Base-by-base conservation (phyloP, 2,888 invertebrate species). In the Hermaeophaga mercurialis region DNA sequence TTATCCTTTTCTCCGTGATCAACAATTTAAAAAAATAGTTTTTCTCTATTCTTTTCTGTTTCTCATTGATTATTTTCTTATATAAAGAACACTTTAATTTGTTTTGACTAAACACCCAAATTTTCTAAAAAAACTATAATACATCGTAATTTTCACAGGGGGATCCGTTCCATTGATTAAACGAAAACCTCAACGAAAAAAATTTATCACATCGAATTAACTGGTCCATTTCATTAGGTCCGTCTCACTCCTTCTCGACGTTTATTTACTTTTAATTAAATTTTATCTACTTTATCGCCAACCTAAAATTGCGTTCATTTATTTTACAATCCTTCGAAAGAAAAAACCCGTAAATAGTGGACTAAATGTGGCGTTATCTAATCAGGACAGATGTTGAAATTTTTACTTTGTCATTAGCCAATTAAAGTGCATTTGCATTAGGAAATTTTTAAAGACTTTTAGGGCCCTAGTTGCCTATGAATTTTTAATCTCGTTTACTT, bases 251-350 rank as follows among this genome's bases (percentile, higher is more conserved):
- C 11, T 15, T 12, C 8, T 15, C 43, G 43, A 43, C 43, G 43
- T 43, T 43, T 43, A 43, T 71, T 71, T 71, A 69, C 67, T 70
- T 70, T 71, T 71, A 71, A 72, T 72, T 71, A 69, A 71, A 72
- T 69, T 68, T 70, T 43, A 43, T 43, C 43, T 43, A 11, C 43
- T 43, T 43, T 43, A 43, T 43, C 43, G 43, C 43, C 43, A 43
- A 43, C 43, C 43, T 43, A 26, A 43, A 43, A 43, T 43, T 43
- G 43, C 43, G 24, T 43, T 43, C 43, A 43, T 43, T 43, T 43
- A 43, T 70, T 69, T 65, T 59, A 65, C 61, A 65, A 56, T 64
- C 58, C 58, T 61, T 59, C 19, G 34, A 22, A 56, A 57, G 61
- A 64, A 64, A 61, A 66, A 63, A 59, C 46, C 66, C 49, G 63